These are phyloP conservation scores for Xiphias gladius DNA, from an alignment of 2,113 vertebrate species.

Conservation along the genomic window DNA sequence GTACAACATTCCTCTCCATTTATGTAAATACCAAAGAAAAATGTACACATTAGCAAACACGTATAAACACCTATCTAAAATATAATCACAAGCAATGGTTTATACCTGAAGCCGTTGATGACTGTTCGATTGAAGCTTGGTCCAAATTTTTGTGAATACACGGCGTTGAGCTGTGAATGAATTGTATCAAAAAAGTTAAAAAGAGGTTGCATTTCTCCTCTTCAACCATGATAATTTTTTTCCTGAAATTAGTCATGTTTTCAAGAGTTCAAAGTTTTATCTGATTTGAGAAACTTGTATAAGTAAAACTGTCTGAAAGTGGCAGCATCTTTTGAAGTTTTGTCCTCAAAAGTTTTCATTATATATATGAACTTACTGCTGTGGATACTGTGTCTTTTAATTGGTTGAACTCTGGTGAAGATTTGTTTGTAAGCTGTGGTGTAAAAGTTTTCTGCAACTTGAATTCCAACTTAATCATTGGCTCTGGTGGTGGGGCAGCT, in stretches of 20 bases:
- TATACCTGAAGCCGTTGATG: slow-evolving; percentile 39
- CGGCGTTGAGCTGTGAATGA: background rate
- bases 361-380: slow-evolving; percentile 6
- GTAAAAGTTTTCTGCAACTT: rapidly evolving
- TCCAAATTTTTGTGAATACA: background rate
- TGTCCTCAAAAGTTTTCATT: background rate
- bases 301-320: background rate
- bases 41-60: background rate
- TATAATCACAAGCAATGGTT: background rate
- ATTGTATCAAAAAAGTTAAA: background rate
- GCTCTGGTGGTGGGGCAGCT: background rate
- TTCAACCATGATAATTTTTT: background rate
- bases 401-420: background rate
- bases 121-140: rapidly evolving
- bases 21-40: background rate
- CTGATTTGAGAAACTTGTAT: background rate
- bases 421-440: rapidly evolving
- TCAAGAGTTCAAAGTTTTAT: too few species aligned
- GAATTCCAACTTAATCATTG: slow-evolving; percentile 15
- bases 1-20: background rate
- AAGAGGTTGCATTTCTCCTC: background rate
- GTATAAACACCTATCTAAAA: background rate
- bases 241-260: background rate
- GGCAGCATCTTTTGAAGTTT: background rate
- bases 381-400: background rate